These are phyloP conservation scores for Myocastor coypus DNA, from an alignment of 2,113 vertebrate species.

Conservation along the genomic window DNA sequence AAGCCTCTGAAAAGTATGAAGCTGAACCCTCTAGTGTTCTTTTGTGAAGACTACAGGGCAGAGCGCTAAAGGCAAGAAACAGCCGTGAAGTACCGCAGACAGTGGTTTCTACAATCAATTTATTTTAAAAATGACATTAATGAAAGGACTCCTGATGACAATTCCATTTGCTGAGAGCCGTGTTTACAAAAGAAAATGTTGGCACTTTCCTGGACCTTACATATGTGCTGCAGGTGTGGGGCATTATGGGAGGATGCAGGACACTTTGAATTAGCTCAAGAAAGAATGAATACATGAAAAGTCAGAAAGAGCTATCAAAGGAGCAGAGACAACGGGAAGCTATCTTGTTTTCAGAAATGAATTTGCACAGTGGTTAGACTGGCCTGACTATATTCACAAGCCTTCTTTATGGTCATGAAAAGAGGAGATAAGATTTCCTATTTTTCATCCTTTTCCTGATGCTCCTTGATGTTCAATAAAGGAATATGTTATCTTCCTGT, in stretches of 20 bases:
- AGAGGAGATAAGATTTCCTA: constrained; percentile 29
- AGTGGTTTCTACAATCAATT: constrained; percentile 29
- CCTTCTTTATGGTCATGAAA: neutral
- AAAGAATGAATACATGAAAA: constrained; percentile 47
- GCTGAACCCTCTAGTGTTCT: constrained; percentile 89
- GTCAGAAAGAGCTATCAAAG: constrained; percentile 15
- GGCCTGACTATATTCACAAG: neutral
- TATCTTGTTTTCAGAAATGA: constrained; percentile 56
- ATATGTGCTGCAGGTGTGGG: neutral
- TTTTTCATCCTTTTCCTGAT: constrained; percentile 48
- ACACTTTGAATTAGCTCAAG: constrained; percentile 25
- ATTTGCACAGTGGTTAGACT: constrained; percentile 3
- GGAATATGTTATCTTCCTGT: constrained; percentile 46
- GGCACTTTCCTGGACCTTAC: neutral
- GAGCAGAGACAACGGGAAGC: neutral
- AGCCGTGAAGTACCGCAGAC: neutral
- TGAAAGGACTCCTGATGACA: constrained; percentile 2
- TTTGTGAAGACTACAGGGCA: constrained; percentile 76
- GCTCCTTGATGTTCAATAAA: constrained; percentile 46
- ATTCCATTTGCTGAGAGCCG: neutral
- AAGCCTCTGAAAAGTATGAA: constrained; percentile 71
- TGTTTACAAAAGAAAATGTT: constrained; percentile 14
- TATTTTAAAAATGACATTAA: constrained; percentile 52
- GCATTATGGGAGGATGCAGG: neutral
- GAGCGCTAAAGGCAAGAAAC: neutral